A percentile compares a stretch with the other conserved stretches of the same genome.
phyloP scores from a whole-genome alignment of 2,888 invertebrate species.

The Adelognathus sp. region DNA sequence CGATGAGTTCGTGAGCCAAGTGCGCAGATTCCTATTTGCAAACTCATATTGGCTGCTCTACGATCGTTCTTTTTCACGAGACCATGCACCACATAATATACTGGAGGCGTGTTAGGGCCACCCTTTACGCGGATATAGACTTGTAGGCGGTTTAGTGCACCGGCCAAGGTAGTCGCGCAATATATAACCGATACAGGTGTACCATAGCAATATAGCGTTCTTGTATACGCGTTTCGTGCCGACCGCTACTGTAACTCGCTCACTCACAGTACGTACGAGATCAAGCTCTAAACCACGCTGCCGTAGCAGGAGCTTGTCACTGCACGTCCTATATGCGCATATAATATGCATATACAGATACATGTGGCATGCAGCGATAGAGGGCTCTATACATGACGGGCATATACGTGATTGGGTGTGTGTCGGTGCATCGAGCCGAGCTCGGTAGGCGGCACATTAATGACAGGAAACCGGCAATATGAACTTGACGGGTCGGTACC shows the following conservation, averaged over 20 bases:
- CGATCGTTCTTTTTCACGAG: not conserved
- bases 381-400: constrained; percentile 41
- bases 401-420: constrained; percentile 11
- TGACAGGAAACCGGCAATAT: constrained; percentile 80
- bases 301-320: not conserved
- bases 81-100: not conserved
- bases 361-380: constrained; percentile 37
- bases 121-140: not conserved
- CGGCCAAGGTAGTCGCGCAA: not conserved
- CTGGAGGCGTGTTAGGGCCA: not conserved
- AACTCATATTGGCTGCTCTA: not conserved
- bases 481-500: constrained; percentile 80
- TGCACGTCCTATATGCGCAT: not conserved
- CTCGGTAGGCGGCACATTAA: constrained; percentile 75
- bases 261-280: constrained; percentile 13
- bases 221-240: not conserved
- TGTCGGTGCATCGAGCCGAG: constrained; percentile 48
- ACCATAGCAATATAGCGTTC: not conserved
- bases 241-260: not conserved
- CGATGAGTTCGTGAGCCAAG: not conserved
- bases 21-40: not conserved
- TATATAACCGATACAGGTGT: constrained; percentile 5
- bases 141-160: not conserved
- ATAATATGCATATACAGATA: constrained; percentile 9
- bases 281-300: constrained; percentile 28